Percentiles rank a stretch among this genome's conserved stretches.
phyloP scores from a whole-genome alignment of 2,113 vertebrate species.

The Argyrosomus japonicus region DNA sequence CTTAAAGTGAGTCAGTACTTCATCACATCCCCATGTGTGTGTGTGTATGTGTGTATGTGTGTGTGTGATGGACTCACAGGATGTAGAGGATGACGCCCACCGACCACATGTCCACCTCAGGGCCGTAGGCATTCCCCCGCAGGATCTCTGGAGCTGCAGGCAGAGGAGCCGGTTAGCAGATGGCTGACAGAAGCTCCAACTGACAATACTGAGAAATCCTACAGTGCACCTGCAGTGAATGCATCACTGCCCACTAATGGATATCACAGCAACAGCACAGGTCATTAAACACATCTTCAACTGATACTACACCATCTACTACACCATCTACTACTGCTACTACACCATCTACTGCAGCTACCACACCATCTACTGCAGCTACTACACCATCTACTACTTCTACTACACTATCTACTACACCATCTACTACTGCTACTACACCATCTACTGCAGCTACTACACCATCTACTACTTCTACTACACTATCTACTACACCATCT shows the following conservation, averaged over 20 bases:
- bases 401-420: too few species aligned
- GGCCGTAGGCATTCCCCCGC: slow-evolving; percentile 88
- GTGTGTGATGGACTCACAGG: slow-evolving; percentile 84
- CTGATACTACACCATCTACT: not conserved
- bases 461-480: too few species aligned
- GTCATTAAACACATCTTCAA: slow-evolving; percentile 13
- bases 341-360: not conserved
- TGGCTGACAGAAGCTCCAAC: slow-evolving; percentile 47
- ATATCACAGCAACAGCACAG: not conserved
- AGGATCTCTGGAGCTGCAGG: slow-evolving; percentile 90
- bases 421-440: too few species aligned
- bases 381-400: too few species aligned
- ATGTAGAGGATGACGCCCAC: slow-evolving; percentile 94
- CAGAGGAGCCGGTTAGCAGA: slow-evolving; percentile 53
- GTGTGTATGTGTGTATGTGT: slow-evolving; percentile 4
- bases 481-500: too few species aligned
- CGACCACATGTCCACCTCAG: slow-evolving; percentile 94
- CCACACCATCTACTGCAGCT: not conserved
- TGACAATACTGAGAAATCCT: slow-evolving; percentile 38
- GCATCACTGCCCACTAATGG: slow-evolving; percentile 25
- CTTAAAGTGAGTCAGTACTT: slow-evolving; percentile 15
- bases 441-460: too few species aligned
- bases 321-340: not conserved
- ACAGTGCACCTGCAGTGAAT: slow-evolving; percentile 53
- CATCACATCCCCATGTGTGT: slow-evolving; percentile 8